Percentiles rank a stretch among this genome's conserved stretches.
Conservation (phyloP, 2,113 vertebrate species). For the Chascanopsetta lugubris region DNA sequence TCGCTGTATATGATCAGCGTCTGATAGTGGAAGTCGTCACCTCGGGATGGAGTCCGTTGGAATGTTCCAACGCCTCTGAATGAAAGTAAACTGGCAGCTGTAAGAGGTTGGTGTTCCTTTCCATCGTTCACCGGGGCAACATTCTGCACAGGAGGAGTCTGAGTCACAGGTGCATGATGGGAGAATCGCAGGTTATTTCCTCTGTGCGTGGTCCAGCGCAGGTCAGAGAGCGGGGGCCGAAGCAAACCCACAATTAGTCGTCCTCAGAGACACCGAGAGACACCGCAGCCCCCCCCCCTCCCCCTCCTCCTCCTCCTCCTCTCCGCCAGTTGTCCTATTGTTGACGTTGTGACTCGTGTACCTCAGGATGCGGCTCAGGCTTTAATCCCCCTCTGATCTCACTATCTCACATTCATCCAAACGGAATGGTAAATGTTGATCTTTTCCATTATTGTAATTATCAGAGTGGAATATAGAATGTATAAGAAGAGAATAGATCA, state of each 20-base stretch:
- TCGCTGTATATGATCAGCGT: no score
- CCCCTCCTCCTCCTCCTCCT: no score
- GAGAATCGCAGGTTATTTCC: conserved; percentile 32
- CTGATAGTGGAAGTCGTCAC: no score
- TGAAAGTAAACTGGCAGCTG: conserved; percentile 37
- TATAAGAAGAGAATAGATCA: no score
- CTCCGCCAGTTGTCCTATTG: no score
- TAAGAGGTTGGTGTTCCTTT: conserved; percentile 49
- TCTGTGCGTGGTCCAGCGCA: conserved; percentile 36
- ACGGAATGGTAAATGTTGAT: not conserved
- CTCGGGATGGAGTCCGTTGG: no score
- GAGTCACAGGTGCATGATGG: conserved; percentile 13
- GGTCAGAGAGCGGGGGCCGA: conserved; percentile 18
- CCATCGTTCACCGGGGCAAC: conserved; percentile 41
- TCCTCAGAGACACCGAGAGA: conserved; percentile 37
- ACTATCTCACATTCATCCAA: conserved; percentile 3
- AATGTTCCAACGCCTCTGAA: conserved; percentile 45
- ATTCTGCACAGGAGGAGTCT: conserved; percentile 11
- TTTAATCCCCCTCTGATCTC: conserved; percentile 31
- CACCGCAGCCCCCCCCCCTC: no score
- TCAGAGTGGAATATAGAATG: no score
- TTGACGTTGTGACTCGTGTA: no score
- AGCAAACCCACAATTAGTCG: conserved; percentile 57
- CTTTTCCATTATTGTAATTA: no score
- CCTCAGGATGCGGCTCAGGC: not conserved